Conservation (phyloP, 2,888 invertebrate species). For the Pollenia griseotomentosa region DNA sequence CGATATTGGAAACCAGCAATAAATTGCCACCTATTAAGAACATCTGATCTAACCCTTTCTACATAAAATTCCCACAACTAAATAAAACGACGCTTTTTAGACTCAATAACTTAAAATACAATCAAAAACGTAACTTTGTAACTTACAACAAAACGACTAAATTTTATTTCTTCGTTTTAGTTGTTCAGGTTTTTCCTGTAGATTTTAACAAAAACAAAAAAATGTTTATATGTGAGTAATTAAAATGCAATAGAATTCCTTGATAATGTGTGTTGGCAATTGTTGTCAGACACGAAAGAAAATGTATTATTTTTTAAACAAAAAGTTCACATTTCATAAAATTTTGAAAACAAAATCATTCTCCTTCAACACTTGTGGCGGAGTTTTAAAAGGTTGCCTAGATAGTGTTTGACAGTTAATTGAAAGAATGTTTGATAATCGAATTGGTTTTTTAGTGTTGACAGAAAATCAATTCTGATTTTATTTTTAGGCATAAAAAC, state of each 20-base stretch:
- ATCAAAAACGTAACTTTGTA: conserved; percentile 10
- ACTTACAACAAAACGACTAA: conserved; percentile 43
- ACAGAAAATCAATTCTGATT: conserved; percentile 46
- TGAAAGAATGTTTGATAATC: conserved; percentile 35
- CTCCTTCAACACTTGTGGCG: conserved; percentile 48
- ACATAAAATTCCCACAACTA: not conserved
- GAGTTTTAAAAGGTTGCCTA: conserved; percentile 10
- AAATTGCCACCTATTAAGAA: not conserved
- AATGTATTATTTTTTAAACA: conserved; percentile 12
- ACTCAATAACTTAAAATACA: conserved; percentile 26
- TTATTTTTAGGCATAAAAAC: not conserved
- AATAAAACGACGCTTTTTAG: conserved; percentile 22
- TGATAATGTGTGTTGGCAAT: conserved; percentile 28
- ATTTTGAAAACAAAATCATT: conserved; percentile 1
- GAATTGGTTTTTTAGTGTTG: conserved; percentile 54
- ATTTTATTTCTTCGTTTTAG: conserved; percentile 6
- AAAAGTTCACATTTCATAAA: not conserved
- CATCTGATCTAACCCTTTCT: conserved; percentile 9
- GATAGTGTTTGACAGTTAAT: conserved; percentile 40
- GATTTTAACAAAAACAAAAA: not conserved
- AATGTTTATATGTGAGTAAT: not conserved
- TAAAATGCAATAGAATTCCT: conserved; percentile 19
- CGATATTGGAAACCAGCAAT: too few relatives aligned
- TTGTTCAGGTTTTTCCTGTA: conserved; percentile 2
- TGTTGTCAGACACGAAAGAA: conserved; percentile 43